These are phyloP conservation scores for Sericinus montela DNA, from an alignment of 2,888 invertebrate species.

Conservation along the genomic window DNA sequence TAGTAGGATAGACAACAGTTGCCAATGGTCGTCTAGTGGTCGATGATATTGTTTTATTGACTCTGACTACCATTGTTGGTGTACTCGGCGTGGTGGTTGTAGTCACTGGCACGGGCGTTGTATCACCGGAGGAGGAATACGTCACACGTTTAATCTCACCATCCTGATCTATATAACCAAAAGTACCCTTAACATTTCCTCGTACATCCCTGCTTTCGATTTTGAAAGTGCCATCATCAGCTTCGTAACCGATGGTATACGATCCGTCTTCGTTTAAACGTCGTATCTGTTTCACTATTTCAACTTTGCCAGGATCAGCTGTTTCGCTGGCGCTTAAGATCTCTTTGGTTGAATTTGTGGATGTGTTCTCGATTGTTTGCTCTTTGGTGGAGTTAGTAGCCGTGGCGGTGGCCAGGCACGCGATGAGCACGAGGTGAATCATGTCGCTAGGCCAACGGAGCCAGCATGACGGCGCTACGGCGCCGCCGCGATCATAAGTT, in stretches of 20 bases:
- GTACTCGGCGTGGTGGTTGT: constrained; percentile 54
- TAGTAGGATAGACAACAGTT: constrained; percentile 73
- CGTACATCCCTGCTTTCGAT: constrained; percentile 89
- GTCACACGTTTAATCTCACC: constrained; percentile 90
- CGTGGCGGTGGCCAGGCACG: constrained; percentile 45
- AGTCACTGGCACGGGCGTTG: constrained; percentile 59
- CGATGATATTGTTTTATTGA: constrained; percentile 69
- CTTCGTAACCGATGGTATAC: constrained; percentile 91
- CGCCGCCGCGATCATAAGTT: constrained; percentile 52
- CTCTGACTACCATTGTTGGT: constrained; percentile 68
- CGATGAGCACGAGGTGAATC: constrained; percentile 57
- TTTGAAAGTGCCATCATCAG: constrained; percentile 91
- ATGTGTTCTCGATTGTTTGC: constrained; percentile 30
- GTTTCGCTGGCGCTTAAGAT: constrained; percentile 81
- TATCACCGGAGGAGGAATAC: constrained; percentile 80
- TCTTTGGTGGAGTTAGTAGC: constrained; percentile 33
- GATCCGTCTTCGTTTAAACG: constrained; percentile 90
- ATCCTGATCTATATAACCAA: constrained; percentile 87
- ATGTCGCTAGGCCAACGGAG: constrained; percentile 61
- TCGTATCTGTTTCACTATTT: constrained; percentile 90
- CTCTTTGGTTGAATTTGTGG: constrained; percentile 68
- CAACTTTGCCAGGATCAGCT: constrained; percentile 83
- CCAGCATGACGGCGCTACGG: constrained; percentile 70
- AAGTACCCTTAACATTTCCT: constrained; percentile 90
- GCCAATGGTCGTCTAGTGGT: constrained; percentile 77